Evolutionary conservation across 2,113 vertebrate genomes (phyloP).

Genomic region (Spilogale gracilis): DNA sequence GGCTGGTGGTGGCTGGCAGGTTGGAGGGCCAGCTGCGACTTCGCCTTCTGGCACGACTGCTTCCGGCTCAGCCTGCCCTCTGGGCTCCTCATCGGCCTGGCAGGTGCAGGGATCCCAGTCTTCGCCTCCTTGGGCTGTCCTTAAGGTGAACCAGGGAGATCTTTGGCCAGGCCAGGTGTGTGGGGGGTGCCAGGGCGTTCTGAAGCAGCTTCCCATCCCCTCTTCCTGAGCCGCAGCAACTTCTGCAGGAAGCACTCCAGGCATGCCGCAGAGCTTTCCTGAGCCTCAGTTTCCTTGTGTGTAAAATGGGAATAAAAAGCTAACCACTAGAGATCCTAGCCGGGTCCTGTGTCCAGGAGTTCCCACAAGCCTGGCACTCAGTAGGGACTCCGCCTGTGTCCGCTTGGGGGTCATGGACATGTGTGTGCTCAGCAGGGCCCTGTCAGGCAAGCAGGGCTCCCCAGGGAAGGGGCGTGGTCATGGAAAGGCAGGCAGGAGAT

Average conservation of each 20-base stretch:
- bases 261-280: too few relatives aligned
- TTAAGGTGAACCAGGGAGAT: background rate
- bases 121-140: background rate
- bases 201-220: background rate
- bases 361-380: background rate
- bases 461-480: background rate
- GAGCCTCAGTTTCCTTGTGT: background rate
- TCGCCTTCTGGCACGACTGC: background rate
- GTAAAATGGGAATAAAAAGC: background rate
- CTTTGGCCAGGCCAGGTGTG: background rate
- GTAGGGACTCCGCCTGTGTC: background rate
- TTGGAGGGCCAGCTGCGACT: background rate
- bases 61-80: background rate
- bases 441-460: background rate
- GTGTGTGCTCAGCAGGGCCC: background rate
- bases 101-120: background rate
- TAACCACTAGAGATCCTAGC: too few relatives aligned
- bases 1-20: background rate
- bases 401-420: background rate
- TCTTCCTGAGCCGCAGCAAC: background rate
- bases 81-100: background rate
- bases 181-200: background rate
- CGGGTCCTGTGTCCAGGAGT: background rate
- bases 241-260: background rate
- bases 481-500: background rate